phyloP scores from a whole-genome alignment of 2,888 invertebrate species.

The Drosophila nigricruria region DNA sequence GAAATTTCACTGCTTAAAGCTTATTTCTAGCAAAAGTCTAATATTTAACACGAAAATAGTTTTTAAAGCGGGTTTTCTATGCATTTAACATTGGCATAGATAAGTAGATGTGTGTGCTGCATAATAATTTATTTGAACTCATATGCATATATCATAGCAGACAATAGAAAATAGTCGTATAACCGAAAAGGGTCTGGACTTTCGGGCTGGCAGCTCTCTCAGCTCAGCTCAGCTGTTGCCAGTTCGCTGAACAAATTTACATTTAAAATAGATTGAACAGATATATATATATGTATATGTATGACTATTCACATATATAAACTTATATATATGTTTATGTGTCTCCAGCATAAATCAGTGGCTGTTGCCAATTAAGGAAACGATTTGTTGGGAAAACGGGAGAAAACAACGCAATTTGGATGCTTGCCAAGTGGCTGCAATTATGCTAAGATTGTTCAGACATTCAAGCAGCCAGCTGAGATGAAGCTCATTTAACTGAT shows the following conservation, averaged over 20 bases:
- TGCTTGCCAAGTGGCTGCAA: conserved; percentile 60
- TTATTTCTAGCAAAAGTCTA: too few species aligned
- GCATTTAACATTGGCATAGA: conserved; percentile 8
- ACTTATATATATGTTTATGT: background rate
- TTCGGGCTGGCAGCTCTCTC: conserved; percentile 1
- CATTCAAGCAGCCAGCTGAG: conserved; percentile 4
- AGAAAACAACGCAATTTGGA: conserved; percentile 69
- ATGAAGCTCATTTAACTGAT: conserved; percentile 5
- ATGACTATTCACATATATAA: background rate
- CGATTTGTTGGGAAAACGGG: conserved; percentile 16
- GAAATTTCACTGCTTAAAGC: background rate
- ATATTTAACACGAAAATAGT: background rate
- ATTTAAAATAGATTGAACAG: conserved; percentile 36
- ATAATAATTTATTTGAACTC: conserved; percentile 40
- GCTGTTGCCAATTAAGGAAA: conserved; percentile 48
- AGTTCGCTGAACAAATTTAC: conserved; percentile 41
- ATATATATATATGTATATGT: conserved; percentile 7
- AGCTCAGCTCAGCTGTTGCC: conserved; percentile 20
- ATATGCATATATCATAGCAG: conserved; percentile 44
- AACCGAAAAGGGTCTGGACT: conserved; percentile 38
- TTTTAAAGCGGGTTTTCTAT: conserved; percentile 5
- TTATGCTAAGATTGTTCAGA: conserved; percentile 47
- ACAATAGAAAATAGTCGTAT: conserved; percentile 32
- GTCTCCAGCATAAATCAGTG: conserved; percentile 43
- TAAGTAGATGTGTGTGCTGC: conserved; percentile 22